Evolutionary conservation across 2,113 vertebrate genomes (phyloP), one percentile per base, ranked within the genome.

Genomic region (Cairina moschata): DNA sequence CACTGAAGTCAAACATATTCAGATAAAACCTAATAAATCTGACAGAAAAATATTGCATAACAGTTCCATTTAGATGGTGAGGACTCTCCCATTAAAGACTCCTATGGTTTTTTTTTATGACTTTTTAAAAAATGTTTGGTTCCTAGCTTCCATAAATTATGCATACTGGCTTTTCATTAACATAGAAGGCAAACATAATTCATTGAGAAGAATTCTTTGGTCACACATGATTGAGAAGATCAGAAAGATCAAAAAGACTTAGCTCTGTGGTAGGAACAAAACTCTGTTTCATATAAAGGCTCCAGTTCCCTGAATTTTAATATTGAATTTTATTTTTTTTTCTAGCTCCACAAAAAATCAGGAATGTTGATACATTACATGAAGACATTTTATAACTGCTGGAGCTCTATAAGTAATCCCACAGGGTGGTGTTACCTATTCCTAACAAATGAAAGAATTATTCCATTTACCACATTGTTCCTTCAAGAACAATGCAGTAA

Each of bases 151-250:
- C 94, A 97, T 98, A 97, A 97, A 97, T 98, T 98, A 93, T 97
- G 56, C 48, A 13, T 97, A 83, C 95, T 96, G 97, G 89, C 86
- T 98, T 98, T 98, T 98, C 97, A 96, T 97, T 97, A 97, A 97
- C 93, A 82, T 66, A 29, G 95, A 97, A 97, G 78, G 93, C 94
- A 93, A 95, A 94, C 95, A 95, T 98, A 96, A 97, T 97, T 98
- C 96, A 96, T 96, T 96, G 96, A 59, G 4, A 92, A 97, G 97
- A 95, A 97, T 97, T 97, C 93, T 97, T 97, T 95, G 96, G 96
- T 97, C 89, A 88, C 94, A 82, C 90, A 90, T 90, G 95, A 97
- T 95, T 95, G 97, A 96, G 85, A 94, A 97, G 90, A 96, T 96
- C 93, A 92, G 95, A 88, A 83, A 92, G 97, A 98, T 97, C 95